These are phyloP conservation scores for Parus major DNA, from an alignment of 2,113 vertebrate species.

Conservation along the genomic window DNA sequence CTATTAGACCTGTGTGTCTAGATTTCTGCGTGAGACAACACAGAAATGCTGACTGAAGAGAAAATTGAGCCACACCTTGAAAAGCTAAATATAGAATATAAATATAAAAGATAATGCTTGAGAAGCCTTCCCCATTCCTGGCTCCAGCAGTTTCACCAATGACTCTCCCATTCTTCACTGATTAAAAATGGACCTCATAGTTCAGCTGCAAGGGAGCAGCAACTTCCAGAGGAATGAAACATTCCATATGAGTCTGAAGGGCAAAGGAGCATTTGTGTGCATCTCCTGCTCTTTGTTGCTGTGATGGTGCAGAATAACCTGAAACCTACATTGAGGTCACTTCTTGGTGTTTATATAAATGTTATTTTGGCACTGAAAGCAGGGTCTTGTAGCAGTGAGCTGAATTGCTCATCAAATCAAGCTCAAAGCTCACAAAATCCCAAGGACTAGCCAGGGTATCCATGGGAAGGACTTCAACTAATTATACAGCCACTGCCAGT, in stretches of 20 bases:
- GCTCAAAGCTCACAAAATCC: not conserved
- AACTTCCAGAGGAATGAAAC: not conserved
- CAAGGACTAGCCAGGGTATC: rapidly evolving
- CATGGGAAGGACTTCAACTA: not conserved
- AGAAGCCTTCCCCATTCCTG: not conserved
- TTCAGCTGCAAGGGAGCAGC: not conserved
- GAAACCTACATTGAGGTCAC: not conserved
- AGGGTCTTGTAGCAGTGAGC: not conserved
- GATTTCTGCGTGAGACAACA: not conserved
- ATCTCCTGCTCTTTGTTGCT: not conserved
- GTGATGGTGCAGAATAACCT: not conserved
- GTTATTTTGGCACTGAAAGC: not conserved
- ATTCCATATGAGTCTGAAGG: not conserved
- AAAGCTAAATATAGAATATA: not conserved
- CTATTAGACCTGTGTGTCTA: not conserved
- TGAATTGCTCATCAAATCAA: not conserved
- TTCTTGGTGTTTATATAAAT: not conserved
- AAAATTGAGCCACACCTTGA: not conserved
- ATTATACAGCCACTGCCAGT: not conserved
- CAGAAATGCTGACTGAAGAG: not conserved
- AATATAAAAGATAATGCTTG: not conserved
- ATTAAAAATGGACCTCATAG: not conserved
- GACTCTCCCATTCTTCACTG: not conserved
- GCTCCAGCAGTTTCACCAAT: not conserved
- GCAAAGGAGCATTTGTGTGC: rapidly evolving